Percentiles rank a stretch among this genome's conserved stretches.
Conservation (phyloP, 2,113 vertebrate species). For the Echinops telfairi region DNA sequence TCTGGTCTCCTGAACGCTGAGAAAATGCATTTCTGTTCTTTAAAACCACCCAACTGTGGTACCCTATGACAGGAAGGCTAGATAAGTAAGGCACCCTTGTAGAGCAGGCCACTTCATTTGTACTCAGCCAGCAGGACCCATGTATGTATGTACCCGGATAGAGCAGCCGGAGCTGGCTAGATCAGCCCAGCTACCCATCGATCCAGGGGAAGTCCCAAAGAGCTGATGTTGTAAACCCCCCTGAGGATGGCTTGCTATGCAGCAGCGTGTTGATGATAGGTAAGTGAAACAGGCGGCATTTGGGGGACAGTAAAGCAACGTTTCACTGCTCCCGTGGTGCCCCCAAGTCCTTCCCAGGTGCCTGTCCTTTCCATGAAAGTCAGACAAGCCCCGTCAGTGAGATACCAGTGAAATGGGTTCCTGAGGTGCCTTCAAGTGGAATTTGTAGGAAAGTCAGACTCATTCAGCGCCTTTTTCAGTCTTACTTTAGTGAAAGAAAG, state of each 20-base stretch:
- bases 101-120: background rate
- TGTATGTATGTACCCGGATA: background rate
- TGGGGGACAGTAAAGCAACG: background rate
- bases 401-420: background rate
- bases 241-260: background rate
- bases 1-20: background rate
- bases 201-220: background rate
- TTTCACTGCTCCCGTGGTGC: background rate
- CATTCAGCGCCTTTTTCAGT: background rate
- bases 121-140: background rate
- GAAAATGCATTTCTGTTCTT: background rate
- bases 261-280: background rate
- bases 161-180: background rate
- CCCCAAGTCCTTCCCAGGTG: background rate
- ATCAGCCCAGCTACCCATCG: background rate
- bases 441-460: background rate
- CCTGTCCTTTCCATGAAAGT: background rate
- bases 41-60: background rate
- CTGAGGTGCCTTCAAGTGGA: background rate
- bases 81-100: background rate
- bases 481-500: background rate
- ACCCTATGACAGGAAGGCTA: background rate
- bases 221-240: background rate
- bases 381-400: background rate
- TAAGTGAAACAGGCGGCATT: background rate